These are phyloP conservation scores for Pygocentrus nattereri DNA, from an alignment of 2,797 vertebrate genomes.

Conservation along the genomic window DNA sequence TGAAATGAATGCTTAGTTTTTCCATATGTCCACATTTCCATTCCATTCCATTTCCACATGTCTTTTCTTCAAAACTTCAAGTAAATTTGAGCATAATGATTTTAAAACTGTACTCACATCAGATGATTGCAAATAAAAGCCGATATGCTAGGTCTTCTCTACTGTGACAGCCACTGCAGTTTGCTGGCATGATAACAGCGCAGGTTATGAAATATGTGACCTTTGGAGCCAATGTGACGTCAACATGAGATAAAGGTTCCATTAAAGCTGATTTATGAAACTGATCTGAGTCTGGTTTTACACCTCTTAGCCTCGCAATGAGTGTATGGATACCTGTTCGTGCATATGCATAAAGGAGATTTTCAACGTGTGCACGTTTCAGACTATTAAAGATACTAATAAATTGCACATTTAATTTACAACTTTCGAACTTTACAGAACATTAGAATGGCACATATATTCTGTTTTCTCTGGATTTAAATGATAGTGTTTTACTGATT, in stretches of 20 bases:
- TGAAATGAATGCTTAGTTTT: background rate
- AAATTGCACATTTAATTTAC: too few species aligned
- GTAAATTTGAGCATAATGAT: background rate
- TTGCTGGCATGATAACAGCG: background rate
- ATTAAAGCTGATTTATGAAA: background rate
- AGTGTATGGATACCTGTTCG: background rate
- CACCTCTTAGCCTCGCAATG: background rate
- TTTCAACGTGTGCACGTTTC: too few species aligned
- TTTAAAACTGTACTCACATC: slow-evolving; percentile 19
- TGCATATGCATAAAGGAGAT: background rate
- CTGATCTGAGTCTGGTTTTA: background rate
- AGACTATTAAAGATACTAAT: too few species aligned
- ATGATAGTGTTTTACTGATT: too few species aligned
- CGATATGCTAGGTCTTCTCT: background rate
- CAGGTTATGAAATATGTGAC: background rate
- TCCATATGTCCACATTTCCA: too few species aligned
- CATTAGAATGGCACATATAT: too few species aligned
- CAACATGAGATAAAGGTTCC: background rate
- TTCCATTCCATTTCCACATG: too few species aligned
- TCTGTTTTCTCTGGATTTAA: too few species aligned
- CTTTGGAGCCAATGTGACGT: slow-evolving; percentile 18
- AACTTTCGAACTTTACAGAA: too few species aligned
- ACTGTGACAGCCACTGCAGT: background rate
- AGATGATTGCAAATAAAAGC: background rate
- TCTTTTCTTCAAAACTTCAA: background rate